Percentiles rank a stretch among this genome's conserved stretches.
phyloP scores from a whole-genome alignment of 2,797 vertebrate species.

The Sebastes taczanowskii region DNA sequence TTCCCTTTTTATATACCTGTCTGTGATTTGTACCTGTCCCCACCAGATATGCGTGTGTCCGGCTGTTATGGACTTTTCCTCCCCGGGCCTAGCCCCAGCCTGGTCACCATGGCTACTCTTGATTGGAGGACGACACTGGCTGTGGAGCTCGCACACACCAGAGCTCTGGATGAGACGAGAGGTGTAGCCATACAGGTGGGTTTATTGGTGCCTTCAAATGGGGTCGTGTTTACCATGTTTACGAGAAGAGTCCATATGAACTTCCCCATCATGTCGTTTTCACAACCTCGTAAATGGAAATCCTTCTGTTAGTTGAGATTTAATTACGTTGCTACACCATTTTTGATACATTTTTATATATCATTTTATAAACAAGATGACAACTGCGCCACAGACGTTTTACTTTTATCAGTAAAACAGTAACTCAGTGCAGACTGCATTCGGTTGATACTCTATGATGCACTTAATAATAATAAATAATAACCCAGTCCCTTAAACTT shows the following conservation, averaged over 20 bases:
- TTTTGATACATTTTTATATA: background rate
- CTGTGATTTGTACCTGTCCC: background rate
- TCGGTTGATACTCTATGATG: background rate
- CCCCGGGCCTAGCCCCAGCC: conserved; percentile 58
- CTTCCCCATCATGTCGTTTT: accelerated
- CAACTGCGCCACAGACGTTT: background rate
- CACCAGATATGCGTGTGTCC: conserved; percentile 79
- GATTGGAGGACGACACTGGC: conserved; percentile 75
- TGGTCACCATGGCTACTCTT: conserved; percentile 77
- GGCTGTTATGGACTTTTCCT: conserved; percentile 81
- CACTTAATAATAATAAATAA: no score
- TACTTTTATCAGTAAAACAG: background rate
- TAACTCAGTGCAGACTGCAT: background rate
- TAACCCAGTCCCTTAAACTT: no score
- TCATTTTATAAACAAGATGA: background rate
- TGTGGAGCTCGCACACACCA: conserved; percentile 79
- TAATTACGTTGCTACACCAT: background rate
- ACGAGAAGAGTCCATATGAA: no score
- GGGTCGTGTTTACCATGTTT: no score
- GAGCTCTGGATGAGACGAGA: conserved; percentile 75
- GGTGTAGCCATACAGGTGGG: conserved; percentile 80
- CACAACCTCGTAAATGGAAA: no score
- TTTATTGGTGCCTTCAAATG: background rate
- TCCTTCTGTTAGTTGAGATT: background rate
- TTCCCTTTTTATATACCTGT: background rate